Conservation (phyloP, 2,797 vertebrate species). For the Tarsius wallacei region DNA sequence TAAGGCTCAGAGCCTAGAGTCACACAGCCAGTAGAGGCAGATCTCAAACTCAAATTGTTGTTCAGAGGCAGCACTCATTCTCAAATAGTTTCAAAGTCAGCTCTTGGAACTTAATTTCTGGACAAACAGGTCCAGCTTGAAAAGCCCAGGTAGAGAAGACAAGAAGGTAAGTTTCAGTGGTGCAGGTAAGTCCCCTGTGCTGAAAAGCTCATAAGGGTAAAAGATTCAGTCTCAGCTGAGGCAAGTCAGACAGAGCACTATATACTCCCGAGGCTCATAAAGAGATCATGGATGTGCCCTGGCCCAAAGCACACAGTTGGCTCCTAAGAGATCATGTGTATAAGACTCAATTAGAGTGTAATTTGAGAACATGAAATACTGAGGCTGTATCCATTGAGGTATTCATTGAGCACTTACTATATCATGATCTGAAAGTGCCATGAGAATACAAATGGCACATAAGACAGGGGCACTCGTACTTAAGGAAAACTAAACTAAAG, state of each 20-base stretch:
- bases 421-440: background rate
- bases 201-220: background rate
- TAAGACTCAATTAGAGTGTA: background rate
- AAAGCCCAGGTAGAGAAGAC: background rate
- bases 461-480: background rate
- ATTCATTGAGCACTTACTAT: background rate
- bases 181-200: background rate
- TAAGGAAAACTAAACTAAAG: background rate
- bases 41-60: slow-evolving; percentile 33
- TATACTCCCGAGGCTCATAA: too few relatives aligned
- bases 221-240: background rate
- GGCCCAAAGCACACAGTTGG: background rate
- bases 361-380: background rate
- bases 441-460: background rate
- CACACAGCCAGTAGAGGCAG: slow-evolving; percentile 17
- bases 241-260: background rate
- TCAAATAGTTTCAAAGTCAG: background rate
- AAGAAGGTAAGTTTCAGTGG: background rate
- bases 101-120: background rate
- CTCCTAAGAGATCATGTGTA: background rate
- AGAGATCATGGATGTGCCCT: background rate
- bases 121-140: background rate
- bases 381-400: background rate
- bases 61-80: background rate
- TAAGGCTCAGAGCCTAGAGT: slow-evolving; percentile 25